Evolutionary conservation across 1,140 invertebrate genomes (phyloP), one percentile per base, ranked within the genome.

Genomic region (Drosophila sechellia): DNA sequence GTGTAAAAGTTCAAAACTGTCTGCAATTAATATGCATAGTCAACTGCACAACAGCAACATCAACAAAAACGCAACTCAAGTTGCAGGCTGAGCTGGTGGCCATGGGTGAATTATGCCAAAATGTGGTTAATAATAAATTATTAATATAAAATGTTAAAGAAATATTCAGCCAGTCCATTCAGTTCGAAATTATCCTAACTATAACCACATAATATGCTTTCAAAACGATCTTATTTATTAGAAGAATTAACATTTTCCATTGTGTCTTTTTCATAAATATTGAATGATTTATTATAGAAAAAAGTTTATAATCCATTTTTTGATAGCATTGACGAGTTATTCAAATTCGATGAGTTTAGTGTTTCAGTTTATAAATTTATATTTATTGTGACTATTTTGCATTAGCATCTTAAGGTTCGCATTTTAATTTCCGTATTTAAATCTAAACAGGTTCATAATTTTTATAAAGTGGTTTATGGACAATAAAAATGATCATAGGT

Each of bases 1-100:
- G 50, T 45, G 77, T 12, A 46, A 79, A 70, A 64, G 54, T 79
- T 63, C 59, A 79, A 79, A 56, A 17, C 22, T 50, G 58, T 59
- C 54, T 60, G 68, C 66, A 72, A 72, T 73, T 73, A 73, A 71
- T 72, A 72, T 71, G 69, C 65, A 72, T 31, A 22, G 53, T 34
- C 70, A 60, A 64, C 35, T 50, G 39, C 27, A 53, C 68, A 50
- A 57, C 17, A 27, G 42, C 52, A 64, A 52, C 35, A 39, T 53
- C 59, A 61, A 61, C 59, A 68, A 55, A 55, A 69, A 69, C 31
- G 35, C 34, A 42, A 5, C 61, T 55, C 66, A 48, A 15, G 49
- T 69, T 69, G 48, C 49, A 17, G 48, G 11, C 42, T 53, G 22
- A 22, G 20, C 12, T 27, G 35, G n/a, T 17, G 35, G 55, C 48